A percentile compares a stretch with the other conserved stretches of the same genome.
Conservation (phyloP, 2,797 vertebrate genomes). For the Petrocephalus sullivani region DNA sequence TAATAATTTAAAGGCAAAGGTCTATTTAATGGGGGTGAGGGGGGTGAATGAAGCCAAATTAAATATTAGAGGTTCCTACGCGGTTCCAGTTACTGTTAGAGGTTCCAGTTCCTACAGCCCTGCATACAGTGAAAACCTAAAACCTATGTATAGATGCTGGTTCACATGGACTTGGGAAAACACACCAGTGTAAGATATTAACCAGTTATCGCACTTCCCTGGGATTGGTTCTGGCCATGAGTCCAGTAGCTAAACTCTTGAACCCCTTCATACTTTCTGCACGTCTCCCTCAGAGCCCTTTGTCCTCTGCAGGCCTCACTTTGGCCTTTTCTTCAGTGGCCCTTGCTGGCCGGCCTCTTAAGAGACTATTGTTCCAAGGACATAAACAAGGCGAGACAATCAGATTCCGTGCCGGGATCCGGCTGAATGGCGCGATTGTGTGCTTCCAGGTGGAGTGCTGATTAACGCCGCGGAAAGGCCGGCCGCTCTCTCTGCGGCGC, state of each 20-base stretch:
- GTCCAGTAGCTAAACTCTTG: background rate
- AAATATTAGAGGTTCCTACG: background rate
- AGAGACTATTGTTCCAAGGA: conserved; percentile 66
- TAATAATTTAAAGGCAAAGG: background rate
- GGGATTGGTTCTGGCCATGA: background rate
- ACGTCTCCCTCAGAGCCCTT: background rate
- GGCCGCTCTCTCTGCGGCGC: conserved; percentile 46
- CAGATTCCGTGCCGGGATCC: conserved; percentile 57
- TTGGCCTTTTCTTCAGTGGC: background rate
- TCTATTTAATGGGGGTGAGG: background rate
- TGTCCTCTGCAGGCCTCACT: background rate
- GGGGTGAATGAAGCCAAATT: background rate
- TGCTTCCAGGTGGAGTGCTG: conserved; percentile 62
- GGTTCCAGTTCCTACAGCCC: background rate
- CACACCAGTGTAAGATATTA: background rate
- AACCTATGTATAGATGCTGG: background rate
- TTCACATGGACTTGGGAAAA: background rate
- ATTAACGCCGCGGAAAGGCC: conserved; percentile 49
- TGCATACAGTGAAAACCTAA: background rate
- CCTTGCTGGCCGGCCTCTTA: background rate
- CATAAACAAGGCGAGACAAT: conserved; percentile 77
- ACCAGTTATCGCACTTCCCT: background rate
- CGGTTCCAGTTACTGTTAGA: no score
- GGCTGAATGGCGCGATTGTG: conserved; percentile 72
- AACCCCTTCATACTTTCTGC: background rate